Percentiles rank a stretch among this genome's conserved stretches.
Conservation (phyloP, 2,113 vertebrate genomes). For the Ochotona princeps region DNA sequence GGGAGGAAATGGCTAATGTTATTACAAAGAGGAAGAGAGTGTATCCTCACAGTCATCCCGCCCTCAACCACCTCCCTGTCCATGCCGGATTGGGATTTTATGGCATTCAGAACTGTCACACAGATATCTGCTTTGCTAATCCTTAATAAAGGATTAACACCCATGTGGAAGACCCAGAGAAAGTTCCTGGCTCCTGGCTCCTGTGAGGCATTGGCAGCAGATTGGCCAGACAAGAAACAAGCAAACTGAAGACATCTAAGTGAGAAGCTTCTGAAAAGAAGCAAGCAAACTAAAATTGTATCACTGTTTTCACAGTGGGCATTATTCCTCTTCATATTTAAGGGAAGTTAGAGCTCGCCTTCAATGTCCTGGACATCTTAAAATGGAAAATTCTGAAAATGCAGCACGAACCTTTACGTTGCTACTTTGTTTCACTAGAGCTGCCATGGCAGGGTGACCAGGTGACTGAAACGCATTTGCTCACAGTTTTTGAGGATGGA, state of each 20-base stretch:
- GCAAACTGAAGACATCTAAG: background rate
- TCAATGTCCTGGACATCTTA: background rate
- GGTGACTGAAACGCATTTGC: background rate
- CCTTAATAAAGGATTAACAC: background rate
- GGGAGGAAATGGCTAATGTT: conserved; percentile 12
- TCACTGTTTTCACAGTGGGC: background rate
- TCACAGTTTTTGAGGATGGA: background rate
- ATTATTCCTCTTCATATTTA: background rate
- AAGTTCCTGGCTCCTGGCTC: no score
- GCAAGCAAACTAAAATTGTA: background rate
- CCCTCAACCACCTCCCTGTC: background rate
- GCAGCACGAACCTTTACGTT: background rate
- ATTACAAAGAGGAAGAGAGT: background rate
- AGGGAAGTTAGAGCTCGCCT: background rate
- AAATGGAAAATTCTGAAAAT: background rate
- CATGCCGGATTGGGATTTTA: accelerated
- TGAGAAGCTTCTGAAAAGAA: background rate
- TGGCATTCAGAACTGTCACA: background rate
- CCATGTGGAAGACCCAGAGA: no score
- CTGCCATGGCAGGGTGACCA: background rate
- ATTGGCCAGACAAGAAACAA: background rate
- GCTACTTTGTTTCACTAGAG: background rate
- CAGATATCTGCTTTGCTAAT: background rate
- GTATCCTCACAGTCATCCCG: background rate
- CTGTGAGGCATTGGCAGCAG: background rate